These are phyloP conservation scores for Onthophagus sagittarius DNA, from an alignment of 2,888 invertebrate species.

Conservation along the genomic window DNA sequence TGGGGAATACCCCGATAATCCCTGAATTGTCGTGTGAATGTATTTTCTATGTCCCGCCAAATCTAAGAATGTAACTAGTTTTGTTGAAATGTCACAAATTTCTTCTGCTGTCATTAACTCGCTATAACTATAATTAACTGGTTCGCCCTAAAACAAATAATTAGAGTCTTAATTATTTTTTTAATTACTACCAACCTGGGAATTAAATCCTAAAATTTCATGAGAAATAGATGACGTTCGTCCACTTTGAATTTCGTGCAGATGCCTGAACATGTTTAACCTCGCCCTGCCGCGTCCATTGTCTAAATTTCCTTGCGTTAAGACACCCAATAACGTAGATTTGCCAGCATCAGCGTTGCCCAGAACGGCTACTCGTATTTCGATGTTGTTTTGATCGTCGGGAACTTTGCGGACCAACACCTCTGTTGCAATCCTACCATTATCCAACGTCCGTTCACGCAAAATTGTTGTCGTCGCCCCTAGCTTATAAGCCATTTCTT, in stretches of 20 bases:
- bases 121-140: constrained; percentile 84
- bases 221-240: constrained; percentile 94
- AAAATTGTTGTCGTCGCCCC: constrained; percentile 78
- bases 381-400: constrained; percentile 83
- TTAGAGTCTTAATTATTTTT: too few relatives aligned
- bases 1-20: constrained; percentile 88
- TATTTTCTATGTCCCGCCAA: constrained; percentile 96
- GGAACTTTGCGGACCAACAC: constrained; percentile 86
- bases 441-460: constrained; percentile 58
- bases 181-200: too few relatives aligned
- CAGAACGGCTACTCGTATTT: constrained; percentile 87
- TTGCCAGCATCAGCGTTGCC: constrained; percentile 98
- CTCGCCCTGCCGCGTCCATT: constrained; percentile 94
- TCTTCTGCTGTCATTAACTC: constrained; percentile 90
- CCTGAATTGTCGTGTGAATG: constrained; percentile 90
- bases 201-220: constrained; percentile 94
- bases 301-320: constrained; percentile 94
- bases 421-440: constrained; percentile 72
- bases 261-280: constrained; percentile 89
- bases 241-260: constrained; percentile 93
- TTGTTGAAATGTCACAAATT: constrained; percentile 88
- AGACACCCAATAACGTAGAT: constrained; percentile 90
- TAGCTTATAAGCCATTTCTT: constrained; percentile 83
- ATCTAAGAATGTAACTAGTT: constrained; percentile 92
- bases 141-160: constrained; percentile 59